Conservation (phyloP, 1,140 invertebrate genomes). For the Artemia franciscana region DNA sequence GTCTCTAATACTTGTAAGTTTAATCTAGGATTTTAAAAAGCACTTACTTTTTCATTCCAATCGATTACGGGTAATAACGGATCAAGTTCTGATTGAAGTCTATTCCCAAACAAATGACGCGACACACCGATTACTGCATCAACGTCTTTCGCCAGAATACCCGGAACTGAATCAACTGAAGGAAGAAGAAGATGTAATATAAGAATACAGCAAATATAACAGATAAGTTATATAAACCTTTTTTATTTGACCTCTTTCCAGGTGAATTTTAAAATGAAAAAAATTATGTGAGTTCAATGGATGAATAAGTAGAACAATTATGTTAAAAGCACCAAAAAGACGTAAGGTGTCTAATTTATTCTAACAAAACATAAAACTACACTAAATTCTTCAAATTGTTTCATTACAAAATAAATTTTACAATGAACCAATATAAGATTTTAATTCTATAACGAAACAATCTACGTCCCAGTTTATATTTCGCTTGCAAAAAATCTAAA, state of each 20-base stretch:
- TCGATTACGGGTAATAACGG: slow-evolving; percentile 11
- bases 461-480: slow-evolving; percentile 2
- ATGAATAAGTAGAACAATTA: slow-evolving; percentile 4
- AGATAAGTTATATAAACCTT: neutral
- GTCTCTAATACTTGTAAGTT: too few species aligned
- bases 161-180: slow-evolving; percentile 10
- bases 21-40: too few species aligned
- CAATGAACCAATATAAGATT: neutral
- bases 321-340: too few species aligned
- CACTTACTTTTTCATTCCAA: slow-evolving; percentile 12
- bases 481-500: too few species aligned
- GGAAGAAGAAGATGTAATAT: neutral
- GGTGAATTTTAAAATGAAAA: too few species aligned
- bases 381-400: neutral
- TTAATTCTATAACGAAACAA: neutral
- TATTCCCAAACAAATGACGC: slow-evolving; percentile 9
- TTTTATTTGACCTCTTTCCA: too few species aligned
- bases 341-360: too few species aligned
- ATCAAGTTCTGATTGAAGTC: slow-evolving; percentile 10
- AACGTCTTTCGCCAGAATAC: slow-evolving; percentile 11
- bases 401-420: neutral
- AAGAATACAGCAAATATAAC: neutral
- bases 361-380: neutral
- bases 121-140: slow-evolving; percentile 7
- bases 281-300: too few species aligned